These are phyloP conservation scores for Schrankia costaestrigalis DNA, from an alignment of 2,888 invertebrate species.

Conservation along the genomic window DNA sequence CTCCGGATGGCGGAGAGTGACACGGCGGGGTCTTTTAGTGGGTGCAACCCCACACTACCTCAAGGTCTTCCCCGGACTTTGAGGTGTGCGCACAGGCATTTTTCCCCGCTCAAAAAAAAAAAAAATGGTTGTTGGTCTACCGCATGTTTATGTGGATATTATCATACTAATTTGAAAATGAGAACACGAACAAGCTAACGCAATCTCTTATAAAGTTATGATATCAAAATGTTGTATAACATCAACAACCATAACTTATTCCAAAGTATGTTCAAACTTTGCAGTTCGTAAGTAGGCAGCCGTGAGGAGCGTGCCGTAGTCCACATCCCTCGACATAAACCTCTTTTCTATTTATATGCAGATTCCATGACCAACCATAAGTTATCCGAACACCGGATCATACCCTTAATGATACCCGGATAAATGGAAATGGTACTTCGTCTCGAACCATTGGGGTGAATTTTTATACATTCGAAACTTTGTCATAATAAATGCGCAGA, in stretches of 20 bases:
- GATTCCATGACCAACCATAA: constrained; percentile 76
- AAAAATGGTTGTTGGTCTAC: too few species aligned
- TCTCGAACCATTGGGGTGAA: constrained; percentile 47
- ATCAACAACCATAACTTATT: constrained; percentile 20
- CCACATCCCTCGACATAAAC: constrained; percentile 45
- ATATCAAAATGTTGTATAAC: constrained; percentile 14
- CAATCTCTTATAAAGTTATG: too few species aligned
- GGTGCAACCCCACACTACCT: too few species aligned
- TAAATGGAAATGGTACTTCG: constrained; percentile 64
- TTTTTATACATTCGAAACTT: constrained; percentile 48
- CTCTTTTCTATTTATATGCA: constrained; percentile 78
- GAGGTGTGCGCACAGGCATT: too few species aligned
- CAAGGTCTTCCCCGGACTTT: too few species aligned
- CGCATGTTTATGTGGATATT: too few species aligned
- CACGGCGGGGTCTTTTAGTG: too few species aligned
- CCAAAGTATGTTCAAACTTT: constrained; percentile 17
- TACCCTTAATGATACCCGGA: constrained; percentile 70
- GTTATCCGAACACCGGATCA: constrained; percentile 77
- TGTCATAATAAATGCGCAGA: constrained; percentile 48
- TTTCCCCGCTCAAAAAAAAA: too few species aligned
- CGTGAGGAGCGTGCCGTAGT: constrained; percentile 16
- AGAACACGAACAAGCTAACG: too few species aligned
- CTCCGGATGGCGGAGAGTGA: too few species aligned
- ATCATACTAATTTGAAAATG: too few species aligned
- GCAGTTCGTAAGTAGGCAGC: constrained; percentile 17